Base-by-base conservation (phyloP, 2,888 invertebrate genomes). In the Petrolisthes manimaculis region DNA sequence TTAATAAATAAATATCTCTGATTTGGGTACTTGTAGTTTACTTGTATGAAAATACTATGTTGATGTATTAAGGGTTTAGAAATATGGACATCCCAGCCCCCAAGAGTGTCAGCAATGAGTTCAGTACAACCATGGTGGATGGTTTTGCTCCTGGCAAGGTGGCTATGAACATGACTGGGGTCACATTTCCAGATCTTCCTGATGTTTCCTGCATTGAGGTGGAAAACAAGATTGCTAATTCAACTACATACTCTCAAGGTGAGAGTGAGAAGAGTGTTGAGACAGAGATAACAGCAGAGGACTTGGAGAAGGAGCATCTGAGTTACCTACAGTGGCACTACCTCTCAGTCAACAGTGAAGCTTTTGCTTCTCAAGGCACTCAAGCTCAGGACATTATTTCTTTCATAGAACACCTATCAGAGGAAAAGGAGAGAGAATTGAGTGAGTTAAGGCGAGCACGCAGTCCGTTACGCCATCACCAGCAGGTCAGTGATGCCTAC, bases 61-160 rank as follows among this genome's bases (percentile, higher is more conserved):
- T 0, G 37, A 37, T 37, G 37, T 37, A 37, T 37, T 37, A 37
- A 37, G 0, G 37, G 37, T 37, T 37, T 37, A 37, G 37, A 37
- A 37, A 37, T n/a, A n/a, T n/a, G n/a, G n/a, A n/a, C n/a, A n/a
- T n/a, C n/a, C n/a, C n/a, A n/a, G n/a, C n/a, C n/a, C n/a, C n/a
- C n/a, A n/a, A n/a, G n/a, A n/a, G n/a, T n/a, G n/a, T n/a, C n/a
- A n/a, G n/a, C n/a, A n/a, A n/a, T n/a, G n/a, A n/a, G n/a, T n/a
- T n/a, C 37, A 83, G 83, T 37, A 83, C 83, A 75, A 83, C 83
- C 21, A 54, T 83, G 83, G 75, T 83, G 9, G 83, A 75, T 21
- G 83, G 83, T 24, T 75, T 83, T 53, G 83, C 83, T 37, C 83
- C 83, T 21, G 75, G 83, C 21, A 83, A 75, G 18, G 24, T 83